Percentiles rank a stretch among this genome's conserved stretches.
Conservation (phyloP, 2,888 invertebrate species). For the Cryptophagus acutangulus region DNA sequence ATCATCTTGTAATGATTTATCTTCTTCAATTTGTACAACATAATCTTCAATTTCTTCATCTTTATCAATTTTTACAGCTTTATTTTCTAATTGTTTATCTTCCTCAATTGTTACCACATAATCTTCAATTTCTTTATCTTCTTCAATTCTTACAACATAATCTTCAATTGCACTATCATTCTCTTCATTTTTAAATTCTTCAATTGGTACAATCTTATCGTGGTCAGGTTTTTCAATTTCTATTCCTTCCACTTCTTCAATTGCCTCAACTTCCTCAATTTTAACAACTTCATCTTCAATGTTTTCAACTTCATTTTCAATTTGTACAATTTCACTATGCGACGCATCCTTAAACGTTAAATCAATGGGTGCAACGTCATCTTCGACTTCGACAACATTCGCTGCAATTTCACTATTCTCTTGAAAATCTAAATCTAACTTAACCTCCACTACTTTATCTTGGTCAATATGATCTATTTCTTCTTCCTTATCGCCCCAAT, state of each 20-base stretch:
- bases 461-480: no score
- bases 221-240: slow-evolving; percentile 6
- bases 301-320: background rate
- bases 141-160: slow-evolving; percentile 11
- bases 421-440: no score
- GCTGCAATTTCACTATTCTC: no score
- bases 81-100: slow-evolving; percentile 2
- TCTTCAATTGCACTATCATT: slow-evolving; percentile 15
- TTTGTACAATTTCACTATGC: slow-evolving; percentile 9
- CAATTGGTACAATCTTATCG: slow-evolving; percentile 22
- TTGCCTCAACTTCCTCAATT: no score
- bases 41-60: slow-evolving; percentile 9
- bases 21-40: slow-evolving; percentile 10
- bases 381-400: background rate
- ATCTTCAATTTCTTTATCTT: slow-evolving; percentile 11
- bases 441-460: no score
- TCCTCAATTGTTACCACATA: no score
- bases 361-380: background rate
- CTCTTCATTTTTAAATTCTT: slow-evolving; percentile 34
- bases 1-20: slow-evolving; percentile 6
- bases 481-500: slow-evolving; percentile 30
- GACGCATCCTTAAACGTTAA: background rate
- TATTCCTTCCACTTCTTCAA: slow-evolving; percentile 1
- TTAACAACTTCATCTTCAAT: background rate
- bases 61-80: slow-evolving; percentile 3